These are phyloP conservation scores for Bicyclus anynana DNA, from an alignment of 1,140 invertebrate species.

Conservation along the genomic window DNA sequence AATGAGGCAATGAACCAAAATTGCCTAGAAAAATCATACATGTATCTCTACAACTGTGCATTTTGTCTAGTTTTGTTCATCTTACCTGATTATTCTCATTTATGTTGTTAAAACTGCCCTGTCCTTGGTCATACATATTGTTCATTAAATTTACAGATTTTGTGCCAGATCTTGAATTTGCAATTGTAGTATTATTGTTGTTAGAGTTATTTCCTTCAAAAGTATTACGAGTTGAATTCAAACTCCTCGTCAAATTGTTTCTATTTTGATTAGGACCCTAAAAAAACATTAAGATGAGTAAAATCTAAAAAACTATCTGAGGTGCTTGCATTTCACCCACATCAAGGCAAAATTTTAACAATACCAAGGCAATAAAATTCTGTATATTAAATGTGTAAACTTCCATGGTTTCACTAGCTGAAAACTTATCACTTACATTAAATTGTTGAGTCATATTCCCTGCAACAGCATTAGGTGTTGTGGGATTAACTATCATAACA, in stretches of 20 bases:
- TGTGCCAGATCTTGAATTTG: conserved; percentile 49
- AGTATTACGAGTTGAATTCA: conserved; percentile 61
- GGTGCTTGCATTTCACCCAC: too few species aligned
- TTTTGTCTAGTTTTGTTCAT: too few species aligned
- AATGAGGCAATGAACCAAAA: too few species aligned
- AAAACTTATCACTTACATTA: conserved; percentile 68
- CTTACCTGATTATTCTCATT: conserved; percentile 63
- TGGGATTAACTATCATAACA: conserved; percentile 76
- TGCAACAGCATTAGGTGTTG: conserved; percentile 66
- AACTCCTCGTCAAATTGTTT: conserved; percentile 64
- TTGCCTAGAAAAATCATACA: too few species aligned
- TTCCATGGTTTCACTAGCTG: too few species aligned
- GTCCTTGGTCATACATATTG: conserved; percentile 70
- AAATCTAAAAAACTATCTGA: not conserved
- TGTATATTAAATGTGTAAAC: too few species aligned
- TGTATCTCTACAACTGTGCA: too few species aligned
- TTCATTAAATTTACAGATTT: conserved; percentile 69
- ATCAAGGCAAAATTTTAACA: too few species aligned
- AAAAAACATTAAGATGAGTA: conserved; percentile 22
- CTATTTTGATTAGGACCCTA: conserved; percentile 64
- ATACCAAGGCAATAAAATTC: too few species aligned
- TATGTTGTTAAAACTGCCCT: conserved; percentile 59
- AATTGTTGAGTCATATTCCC: conserved; percentile 63
- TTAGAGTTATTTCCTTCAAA: conserved; percentile 56
- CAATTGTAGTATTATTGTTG: conserved; percentile 50